Base-by-base conservation (phyloP, 2,888 invertebrate genomes). In the Chrysolina oricalcia region DNA sequence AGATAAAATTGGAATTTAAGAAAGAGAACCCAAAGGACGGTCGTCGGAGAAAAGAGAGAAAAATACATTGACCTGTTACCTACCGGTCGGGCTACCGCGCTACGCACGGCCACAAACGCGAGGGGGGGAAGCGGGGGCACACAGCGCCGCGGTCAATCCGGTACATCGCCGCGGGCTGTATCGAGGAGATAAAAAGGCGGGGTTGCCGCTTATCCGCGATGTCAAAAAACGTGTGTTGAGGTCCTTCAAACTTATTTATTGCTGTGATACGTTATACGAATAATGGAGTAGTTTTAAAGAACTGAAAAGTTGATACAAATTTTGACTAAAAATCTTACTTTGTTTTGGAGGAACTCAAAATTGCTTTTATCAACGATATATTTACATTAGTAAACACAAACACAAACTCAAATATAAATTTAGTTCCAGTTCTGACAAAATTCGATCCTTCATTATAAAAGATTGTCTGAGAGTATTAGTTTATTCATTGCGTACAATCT, bases 61-160 rank as follows among this genome's bases (percentile, higher is more conserved):
- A 90, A 90, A 90, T 90, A 90, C 90, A 84, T 85, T 87, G 91
- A 91, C 91, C 89, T 90, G 91, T 90, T 90, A 90, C 91, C 91
- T 91, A 91, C 91, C 91, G 91, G 91, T 90, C 90, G 91, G 90
- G 91, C 87, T 88, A 90, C 91, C 85, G 87, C 83, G 87, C 86
- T 88, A 87, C 88, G 87, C 87, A 86, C 85, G 80, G 90, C 90
- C 78, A 78, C 78, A 73, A 77, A 77, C 75, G 70, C 89, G 78
- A 77, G 75, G 72, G 89, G 78, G 80, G 79, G 80, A 81, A 64
- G 21, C 11, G 63, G 62, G 71, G 67, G 67, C 21, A 27, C 15
- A 67, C 53, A 53, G 68, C 67, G 72, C 70, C 67, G 73, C 74
- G 74, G 77, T 77, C 74, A 75, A 74, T 65, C 62, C 77, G 73